Evolutionary conservation across 2,888 invertebrate genomes (phyloP), one percentile per base, ranked within the genome.

Genomic region (Ypsolopha scabrella): DNA sequence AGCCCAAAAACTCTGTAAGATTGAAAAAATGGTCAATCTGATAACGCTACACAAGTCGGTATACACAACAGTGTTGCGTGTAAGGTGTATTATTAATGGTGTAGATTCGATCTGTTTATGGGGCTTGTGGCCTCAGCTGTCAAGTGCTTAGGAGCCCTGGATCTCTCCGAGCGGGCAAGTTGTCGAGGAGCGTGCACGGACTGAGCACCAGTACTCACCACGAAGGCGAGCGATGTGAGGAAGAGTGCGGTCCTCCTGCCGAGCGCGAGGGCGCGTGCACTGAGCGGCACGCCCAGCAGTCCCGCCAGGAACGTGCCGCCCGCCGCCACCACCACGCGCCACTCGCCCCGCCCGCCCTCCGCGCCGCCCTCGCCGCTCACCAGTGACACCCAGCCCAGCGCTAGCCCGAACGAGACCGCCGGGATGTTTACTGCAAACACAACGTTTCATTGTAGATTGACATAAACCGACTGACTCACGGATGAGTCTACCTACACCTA

Each of bases 381-480:
- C 53, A 79, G 64, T 7, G 80, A 78, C 55, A 80, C 75, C 80
- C 80, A 80, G 44, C 80, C 80, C 61, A 77, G 61, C 10, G 76
- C 72, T 60, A 80, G 60, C 0, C 80, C 79, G 52, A 77, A 76
- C 38, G 79, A 79, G 37, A 75, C 54, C 6, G 73, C 67, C 4
- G 80, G 80, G 38, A 80, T 64, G 59, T 44, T 44, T 6, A 44
- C 44, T 44, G 44, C 13, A 13, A 44, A 1, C 2, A 24, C 2
- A 4, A 24, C 24, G 24, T n/a, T n/a, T n/a, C n/a, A n/a, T n/a
- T n/a, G n/a, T n/a, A n/a, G n/a, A n/a, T n/a, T n/a, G n/a, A n/a
- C n/a, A n/a, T n/a, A n/a, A 4, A 24, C 24, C 24, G 24, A 3
- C 4, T 24, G 2, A 24, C 24, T 4, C 24, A 24, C 24, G 24